Evolutionary conservation across 2,113 vertebrate genomes (phyloP).

Genomic region (Heloderma charlesbogerti): DNA sequence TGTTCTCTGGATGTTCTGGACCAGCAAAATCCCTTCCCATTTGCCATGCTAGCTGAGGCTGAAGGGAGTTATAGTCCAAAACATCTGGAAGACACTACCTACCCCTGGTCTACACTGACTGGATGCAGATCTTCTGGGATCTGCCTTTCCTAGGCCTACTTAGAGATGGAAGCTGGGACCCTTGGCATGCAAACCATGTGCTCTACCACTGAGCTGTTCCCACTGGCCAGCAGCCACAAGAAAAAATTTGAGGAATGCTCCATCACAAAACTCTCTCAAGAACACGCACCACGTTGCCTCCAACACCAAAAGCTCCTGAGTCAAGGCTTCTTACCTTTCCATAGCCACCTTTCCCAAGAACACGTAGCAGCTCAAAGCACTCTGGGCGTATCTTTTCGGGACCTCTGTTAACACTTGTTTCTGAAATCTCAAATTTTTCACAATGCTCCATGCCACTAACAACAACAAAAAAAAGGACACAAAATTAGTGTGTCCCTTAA

Average conservation of each 20-base stretch:
- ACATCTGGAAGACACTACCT: too few relatives aligned
- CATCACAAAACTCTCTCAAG: too few relatives aligned
- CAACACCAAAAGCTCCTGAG: accelerated
- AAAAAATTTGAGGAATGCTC: background rate
- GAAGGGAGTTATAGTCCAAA: too few relatives aligned
- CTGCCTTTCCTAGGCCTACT: background rate
- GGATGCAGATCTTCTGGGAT: too few relatives aligned
- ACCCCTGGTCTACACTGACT: too few relatives aligned
- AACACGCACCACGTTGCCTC: accelerated
- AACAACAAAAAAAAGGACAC: constrained; percentile 55
- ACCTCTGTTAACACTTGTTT: constrained; percentile 97
- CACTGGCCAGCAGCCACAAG: background rate
- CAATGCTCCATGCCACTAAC: constrained; percentile 96
- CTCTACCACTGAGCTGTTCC: background rate
- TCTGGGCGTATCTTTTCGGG: constrained; percentile 97
- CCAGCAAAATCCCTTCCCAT: too few relatives aligned
- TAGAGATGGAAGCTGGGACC: background rate
- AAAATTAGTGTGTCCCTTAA: constrained; percentile 1
- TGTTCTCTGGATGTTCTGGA: too few relatives aligned
- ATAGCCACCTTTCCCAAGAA: constrained; percentile 97
- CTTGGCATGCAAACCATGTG: background rate
- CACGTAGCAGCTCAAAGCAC: constrained; percentile 96
- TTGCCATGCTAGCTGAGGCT: too few relatives aligned
- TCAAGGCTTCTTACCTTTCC: constrained; percentile 88
- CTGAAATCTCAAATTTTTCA: constrained; percentile 98